These are phyloP conservation scores for Colossoma macropomum DNA, from an alignment of 2,113 vertebrate species.

Conservation along the genomic window DNA sequence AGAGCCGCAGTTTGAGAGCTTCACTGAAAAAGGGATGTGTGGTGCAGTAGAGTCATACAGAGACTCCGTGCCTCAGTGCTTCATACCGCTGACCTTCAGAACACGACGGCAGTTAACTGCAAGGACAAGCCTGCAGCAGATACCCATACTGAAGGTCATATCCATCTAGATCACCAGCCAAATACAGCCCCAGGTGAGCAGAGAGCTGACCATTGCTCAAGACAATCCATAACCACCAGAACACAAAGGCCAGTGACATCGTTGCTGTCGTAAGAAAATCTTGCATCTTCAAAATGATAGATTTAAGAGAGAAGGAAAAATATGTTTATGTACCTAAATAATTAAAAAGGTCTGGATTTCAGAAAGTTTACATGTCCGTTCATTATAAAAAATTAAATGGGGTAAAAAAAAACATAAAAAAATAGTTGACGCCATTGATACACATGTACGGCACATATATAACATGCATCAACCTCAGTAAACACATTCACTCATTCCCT, in stretches of 20 bases:
- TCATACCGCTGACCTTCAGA: slow-evolving; percentile 20
- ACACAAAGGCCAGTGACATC: not conserved
- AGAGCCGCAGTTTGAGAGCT: not conserved
- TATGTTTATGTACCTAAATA: too few relatives aligned
- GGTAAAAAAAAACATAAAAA: too few relatives aligned
- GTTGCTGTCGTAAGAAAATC: not conserved
- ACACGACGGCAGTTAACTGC: not conserved
- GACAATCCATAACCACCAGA: not conserved
- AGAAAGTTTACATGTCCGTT: too few relatives aligned
- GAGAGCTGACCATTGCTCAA: not conserved
- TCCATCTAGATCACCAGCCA: not conserved
- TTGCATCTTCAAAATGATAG: not conserved
- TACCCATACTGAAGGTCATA: not conserved
- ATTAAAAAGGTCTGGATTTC: too few relatives aligned
- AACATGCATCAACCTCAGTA: too few relatives aligned
- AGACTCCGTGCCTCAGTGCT: not conserved
- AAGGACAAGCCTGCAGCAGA: slow-evolving; percentile 6
- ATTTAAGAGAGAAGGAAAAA: too few relatives aligned
- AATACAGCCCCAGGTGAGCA: not conserved
- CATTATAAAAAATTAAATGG: too few relatives aligned
- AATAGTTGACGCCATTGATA: too few relatives aligned
- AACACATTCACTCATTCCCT: too few relatives aligned
- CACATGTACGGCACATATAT: too few relatives aligned
- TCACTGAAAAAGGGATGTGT: not conserved
- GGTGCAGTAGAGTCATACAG: not conserved